Conservation (phyloP, 2,113 vertebrate species). For the Colinus virginianus region DNA sequence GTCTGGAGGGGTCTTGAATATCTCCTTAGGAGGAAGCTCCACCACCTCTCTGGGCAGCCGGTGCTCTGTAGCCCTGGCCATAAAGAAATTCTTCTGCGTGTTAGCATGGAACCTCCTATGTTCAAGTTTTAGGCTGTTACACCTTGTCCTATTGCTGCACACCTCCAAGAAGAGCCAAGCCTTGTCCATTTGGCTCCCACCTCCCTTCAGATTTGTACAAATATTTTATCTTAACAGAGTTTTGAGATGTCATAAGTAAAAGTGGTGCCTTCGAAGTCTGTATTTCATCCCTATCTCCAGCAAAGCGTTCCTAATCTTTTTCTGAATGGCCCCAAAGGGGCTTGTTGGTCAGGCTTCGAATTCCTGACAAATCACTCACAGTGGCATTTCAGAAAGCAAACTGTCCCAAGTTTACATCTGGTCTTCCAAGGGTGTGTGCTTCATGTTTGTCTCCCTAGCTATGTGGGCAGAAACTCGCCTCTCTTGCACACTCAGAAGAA, state of each 20-base stretch:
- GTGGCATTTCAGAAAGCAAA: conserved; percentile 35
- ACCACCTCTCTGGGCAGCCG: too few species aligned
- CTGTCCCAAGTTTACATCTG: not conserved
- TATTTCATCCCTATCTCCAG: conserved; percentile 11
- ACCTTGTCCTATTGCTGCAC: too few species aligned
- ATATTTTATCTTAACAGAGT: not conserved
- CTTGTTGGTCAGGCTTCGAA: not conserved
- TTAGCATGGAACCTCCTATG: too few species aligned
- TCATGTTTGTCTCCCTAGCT: not conserved
- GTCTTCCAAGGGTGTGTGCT: not conserved
- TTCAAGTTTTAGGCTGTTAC: too few species aligned
- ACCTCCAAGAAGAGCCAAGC: too few species aligned
- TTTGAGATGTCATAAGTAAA: not conserved
- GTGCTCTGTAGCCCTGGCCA: too few species aligned
- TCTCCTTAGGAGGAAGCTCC: too few species aligned
- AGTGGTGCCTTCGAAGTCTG: not conserved
- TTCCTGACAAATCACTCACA: conserved; percentile 20
- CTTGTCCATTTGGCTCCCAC: too few species aligned
- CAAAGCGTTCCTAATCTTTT: not conserved
- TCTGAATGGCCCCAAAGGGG: not conserved
- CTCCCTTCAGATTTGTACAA: too few species aligned
- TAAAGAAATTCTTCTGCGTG: too few species aligned
- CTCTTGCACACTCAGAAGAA: not conserved
- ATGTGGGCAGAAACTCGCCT: not conserved
- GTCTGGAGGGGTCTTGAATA: too few species aligned